These are phyloP conservation scores for Chiroxiphia lanceolata DNA, from an alignment of 2,797 vertebrate genomes.

Conservation along the genomic window DNA sequence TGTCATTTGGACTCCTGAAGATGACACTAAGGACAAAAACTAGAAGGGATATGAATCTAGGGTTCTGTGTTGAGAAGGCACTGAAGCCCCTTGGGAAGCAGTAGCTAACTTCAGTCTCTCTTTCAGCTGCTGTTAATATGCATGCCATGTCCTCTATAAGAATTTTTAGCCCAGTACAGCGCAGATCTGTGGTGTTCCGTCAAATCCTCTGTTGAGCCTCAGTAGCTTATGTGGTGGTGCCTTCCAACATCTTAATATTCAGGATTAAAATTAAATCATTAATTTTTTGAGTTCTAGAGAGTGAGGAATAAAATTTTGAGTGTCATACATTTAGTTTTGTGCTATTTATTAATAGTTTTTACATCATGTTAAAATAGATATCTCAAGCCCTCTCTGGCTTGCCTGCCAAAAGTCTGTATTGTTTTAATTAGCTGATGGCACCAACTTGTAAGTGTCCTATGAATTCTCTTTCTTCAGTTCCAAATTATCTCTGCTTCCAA, in stretches of 20 bases:
- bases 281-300: neutral
- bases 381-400: neutral
- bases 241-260: neutral
- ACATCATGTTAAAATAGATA: neutral
- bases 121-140: slow-evolving; percentile 26
- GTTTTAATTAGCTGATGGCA: neutral
- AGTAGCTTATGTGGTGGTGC: neutral
- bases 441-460: neutral
- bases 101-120: slow-evolving; percentile 30
- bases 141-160: neutral
- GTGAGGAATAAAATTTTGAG: neutral
- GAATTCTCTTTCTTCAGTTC: neutral
- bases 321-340: neutral
- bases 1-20: neutral
- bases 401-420: neutral
- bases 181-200: neutral
- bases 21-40: neutral
- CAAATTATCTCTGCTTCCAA: neutral
- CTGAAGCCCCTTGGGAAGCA: slow-evolving; percentile 18
- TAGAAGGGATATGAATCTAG: neutral
- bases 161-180: neutral
- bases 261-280: neutral
- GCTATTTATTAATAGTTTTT: neutral
- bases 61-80: neutral
- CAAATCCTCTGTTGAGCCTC: neutral